phyloP scores from a whole-genome alignment of 30 jellyfish, hydroid and myxozoan species.

The Turritopsis dohrnii region DNA sequence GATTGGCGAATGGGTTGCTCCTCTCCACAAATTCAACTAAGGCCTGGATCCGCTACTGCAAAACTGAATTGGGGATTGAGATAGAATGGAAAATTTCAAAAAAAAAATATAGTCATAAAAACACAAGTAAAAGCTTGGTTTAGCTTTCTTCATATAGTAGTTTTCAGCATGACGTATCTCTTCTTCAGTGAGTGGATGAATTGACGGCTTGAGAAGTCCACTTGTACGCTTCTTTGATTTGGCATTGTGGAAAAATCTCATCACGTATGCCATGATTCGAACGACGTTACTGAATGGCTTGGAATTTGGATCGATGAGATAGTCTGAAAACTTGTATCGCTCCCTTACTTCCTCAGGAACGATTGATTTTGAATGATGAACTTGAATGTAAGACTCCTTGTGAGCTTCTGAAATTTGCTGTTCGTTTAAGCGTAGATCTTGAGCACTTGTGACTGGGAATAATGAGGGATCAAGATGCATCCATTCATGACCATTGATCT shows the following conservation, averaged over 20 bases:
- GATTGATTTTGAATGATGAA: slow-evolving; percentile 8
- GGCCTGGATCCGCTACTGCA: too few species aligned
- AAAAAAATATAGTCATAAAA: too few species aligned
- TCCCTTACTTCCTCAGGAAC: slow-evolving; percentile 1
- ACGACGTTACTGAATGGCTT: slow-evolving; percentile 15
- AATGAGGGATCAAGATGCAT: slow-evolving; percentile 7
- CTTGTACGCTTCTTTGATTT: not conserved
- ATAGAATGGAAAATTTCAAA: too few species aligned
- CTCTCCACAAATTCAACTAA: too few species aligned
- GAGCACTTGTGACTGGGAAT: slow-evolving; percentile 14
- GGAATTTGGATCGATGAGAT: slow-evolving; percentile 23
- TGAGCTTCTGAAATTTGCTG: slow-evolving; percentile 10
- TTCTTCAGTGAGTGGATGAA: not conserved
- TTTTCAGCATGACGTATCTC: not conserved
- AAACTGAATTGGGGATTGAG: too few species aligned
- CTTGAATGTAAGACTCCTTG: not conserved
- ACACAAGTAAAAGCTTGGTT: too few species aligned
- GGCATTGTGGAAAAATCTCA: not conserved
- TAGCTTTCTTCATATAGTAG: slow-evolving; percentile 5
- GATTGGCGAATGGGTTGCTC: too few species aligned
- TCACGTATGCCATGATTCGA: slow-evolving; percentile 15
- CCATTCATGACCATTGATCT: not conserved
- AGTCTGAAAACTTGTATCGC: slow-evolving; percentile 12
- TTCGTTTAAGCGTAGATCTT: slow-evolving; percentile 5
- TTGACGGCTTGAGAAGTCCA: not conserved